phyloP scores from a whole-genome alignment of 1,140 invertebrate genomes.

The Heterodera schachtii region DNA sequence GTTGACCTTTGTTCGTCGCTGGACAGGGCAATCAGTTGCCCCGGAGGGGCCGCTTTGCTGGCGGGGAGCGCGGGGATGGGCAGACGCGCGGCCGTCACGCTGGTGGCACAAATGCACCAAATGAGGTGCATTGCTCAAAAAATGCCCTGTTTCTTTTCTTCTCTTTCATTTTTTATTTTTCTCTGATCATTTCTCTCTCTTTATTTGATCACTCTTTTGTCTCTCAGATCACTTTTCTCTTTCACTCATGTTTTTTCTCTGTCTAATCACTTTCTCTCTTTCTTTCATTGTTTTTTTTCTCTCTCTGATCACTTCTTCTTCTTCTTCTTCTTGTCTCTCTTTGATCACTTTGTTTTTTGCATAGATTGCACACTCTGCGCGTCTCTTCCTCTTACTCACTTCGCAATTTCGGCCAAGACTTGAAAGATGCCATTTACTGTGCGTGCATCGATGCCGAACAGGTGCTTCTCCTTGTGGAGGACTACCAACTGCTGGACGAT shows the following conservation, averaged over 20 bases:
- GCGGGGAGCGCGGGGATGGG: slow-evolving; percentile 79
- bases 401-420: slow-evolving; percentile 74
- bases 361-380: slow-evolving; percentile 72
- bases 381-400: slow-evolving; percentile 71
- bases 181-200: too few relatives aligned
- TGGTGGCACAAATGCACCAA: slow-evolving; percentile 76
- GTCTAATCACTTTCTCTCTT: too few relatives aligned
- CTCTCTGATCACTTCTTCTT: too few relatives aligned
- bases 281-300: too few relatives aligned
- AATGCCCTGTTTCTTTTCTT: too few relatives aligned
- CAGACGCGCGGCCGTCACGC: slow-evolving; percentile 75
- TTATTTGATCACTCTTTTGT: too few relatives aligned
- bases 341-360: background rate
- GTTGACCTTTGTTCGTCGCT: slow-evolving; percentile 51
- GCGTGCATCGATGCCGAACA: slow-evolving; percentile 81
- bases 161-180: too few relatives aligned
- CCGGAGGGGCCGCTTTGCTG: slow-evolving; percentile 75
- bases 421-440: slow-evolving; percentile 75
- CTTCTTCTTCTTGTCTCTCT: background rate
- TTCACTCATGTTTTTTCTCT: too few relatives aligned
- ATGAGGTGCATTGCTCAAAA: slow-evolving; percentile 65
- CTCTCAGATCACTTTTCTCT: too few relatives aligned
- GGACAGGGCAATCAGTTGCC: slow-evolving; percentile 63
- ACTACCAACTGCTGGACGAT: slow-evolving; percentile 77
- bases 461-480: slow-evolving; percentile 80